These are phyloP conservation scores for Mastigias papua DNA, from an alignment of 30 jellyfish, hydroid and myxozoan genomes.

Conservation along the genomic window DNA sequence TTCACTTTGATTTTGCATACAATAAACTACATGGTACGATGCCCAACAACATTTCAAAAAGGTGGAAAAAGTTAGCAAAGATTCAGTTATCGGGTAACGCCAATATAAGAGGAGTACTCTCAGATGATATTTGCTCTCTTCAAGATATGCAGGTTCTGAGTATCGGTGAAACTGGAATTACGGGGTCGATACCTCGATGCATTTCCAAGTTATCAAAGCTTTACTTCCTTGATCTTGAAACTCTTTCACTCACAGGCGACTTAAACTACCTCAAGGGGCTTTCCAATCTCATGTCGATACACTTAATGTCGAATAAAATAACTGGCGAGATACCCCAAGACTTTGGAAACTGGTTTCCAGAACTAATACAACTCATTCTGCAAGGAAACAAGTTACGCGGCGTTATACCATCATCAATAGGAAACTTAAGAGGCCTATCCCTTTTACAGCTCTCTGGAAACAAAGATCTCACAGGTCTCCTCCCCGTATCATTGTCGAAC, in stretches of 20 bases:
- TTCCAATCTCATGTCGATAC: slow-evolving; percentile 23
- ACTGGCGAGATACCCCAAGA: slow-evolving; percentile 64
- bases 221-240: slow-evolving; percentile 55
- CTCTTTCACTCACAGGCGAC: slow-evolving; percentile 51
- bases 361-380: slow-evolving; percentile 33
- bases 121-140: slow-evolving; percentile 26
- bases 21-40: slow-evolving; percentile 39
- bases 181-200: slow-evolving; percentile 32
- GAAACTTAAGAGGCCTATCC: slow-evolving; percentile 9
- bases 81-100: slow-evolving; percentile 61
- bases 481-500: slow-evolving; percentile 58
- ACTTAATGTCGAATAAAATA: slow-evolving; percentile 50
- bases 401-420: slow-evolving; percentile 56
- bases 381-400: slow-evolving; percentile 50
- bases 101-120: slow-evolving; percentile 26
- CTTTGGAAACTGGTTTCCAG: slow-evolving; percentile 76
- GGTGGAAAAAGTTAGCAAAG: slow-evolving; percentile 45
- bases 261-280: slow-evolving; percentile 39
- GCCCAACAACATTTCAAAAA: slow-evolving; percentile 35
- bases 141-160: slow-evolving; percentile 65
- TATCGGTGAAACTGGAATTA: slow-evolving; percentile 63
- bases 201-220: slow-evolving; percentile 50
- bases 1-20: slow-evolving; percentile 63
- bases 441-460: slow-evolving; percentile 56
- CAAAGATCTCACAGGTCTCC: slow-evolving; percentile 28